A percentile compares a stretch with the other conserved stretches of the same genome.
Evolutionary conservation across 2,888 invertebrate species (phyloP).

Genomic region (Spialia ferax): DNA sequence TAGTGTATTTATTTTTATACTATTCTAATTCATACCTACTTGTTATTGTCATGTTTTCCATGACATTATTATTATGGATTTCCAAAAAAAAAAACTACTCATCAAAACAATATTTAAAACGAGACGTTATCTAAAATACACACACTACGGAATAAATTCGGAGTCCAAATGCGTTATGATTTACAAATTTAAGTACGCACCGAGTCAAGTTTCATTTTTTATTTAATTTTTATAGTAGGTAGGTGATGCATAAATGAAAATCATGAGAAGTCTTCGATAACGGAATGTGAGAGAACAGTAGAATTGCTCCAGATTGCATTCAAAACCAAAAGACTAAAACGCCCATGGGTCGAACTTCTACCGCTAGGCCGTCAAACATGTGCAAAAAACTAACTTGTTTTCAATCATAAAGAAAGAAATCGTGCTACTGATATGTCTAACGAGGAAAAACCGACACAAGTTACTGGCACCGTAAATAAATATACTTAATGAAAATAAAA

Average conservation of each 20-base stretch:
- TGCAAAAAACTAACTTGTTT: constrained; percentile 24
- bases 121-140: neutral
- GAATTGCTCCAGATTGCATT: constrained; percentile 36
- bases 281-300: constrained; percentile 60
- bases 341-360: constrained; percentile 22
- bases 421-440: constrained; percentile 52
- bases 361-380: constrained; percentile 28
- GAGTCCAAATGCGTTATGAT: constrained; percentile 20
- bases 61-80: neutral
- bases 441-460: constrained; percentile 48
- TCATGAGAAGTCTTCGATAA: constrained; percentile 51
- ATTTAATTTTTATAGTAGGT: constrained; percentile 6
- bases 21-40: neutral
- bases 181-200: constrained; percentile 55
- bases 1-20: neutral
- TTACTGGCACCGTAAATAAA: constrained; percentile 63
- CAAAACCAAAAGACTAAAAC: constrained; percentile 30
- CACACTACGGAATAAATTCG: neutral
- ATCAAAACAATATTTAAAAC: neutral
- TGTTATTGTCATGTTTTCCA: neutral
- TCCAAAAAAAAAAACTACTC: neutral
- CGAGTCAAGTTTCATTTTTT: constrained; percentile 20
- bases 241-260: constrained; percentile 14
- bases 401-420: constrained; percentile 31
- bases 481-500: constrained; percentile 51